These are phyloP conservation scores for Phragmatobia fuliginosa DNA, from an alignment of 2,888 invertebrate species.

Conservation along the genomic window DNA sequence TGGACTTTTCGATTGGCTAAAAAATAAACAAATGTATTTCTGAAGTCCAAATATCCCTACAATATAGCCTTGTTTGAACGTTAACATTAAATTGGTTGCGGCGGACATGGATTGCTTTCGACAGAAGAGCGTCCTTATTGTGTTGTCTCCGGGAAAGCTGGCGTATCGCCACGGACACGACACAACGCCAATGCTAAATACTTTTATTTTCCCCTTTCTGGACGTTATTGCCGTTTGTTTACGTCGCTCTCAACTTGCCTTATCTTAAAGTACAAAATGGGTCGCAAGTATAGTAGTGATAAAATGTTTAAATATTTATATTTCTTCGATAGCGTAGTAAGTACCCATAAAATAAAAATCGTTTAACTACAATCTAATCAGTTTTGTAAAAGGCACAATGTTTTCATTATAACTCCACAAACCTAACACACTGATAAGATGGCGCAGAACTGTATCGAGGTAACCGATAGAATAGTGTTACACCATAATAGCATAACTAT, in stretches of 20 bases:
- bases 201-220: conserved; percentile 68
- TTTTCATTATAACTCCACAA: conserved; percentile 15
- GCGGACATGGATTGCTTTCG: conserved; percentile 78
- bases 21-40: conserved; percentile 18
- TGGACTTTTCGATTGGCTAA: not conserved
- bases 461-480: conserved; percentile 36
- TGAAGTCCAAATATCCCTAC: conserved; percentile 23
- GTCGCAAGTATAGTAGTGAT: conserved; percentile 27
- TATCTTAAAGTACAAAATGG: conserved; percentile 52
- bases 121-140: conserved; percentile 78
- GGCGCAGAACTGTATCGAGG: conserved; percentile 38
- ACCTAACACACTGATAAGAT: conserved; percentile 18
- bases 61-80: conserved; percentile 41
- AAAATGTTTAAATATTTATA: conserved; percentile 19
- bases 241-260: conserved; percentile 59
- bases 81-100: conserved; percentile 66
- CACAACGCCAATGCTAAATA: conserved; percentile 67
- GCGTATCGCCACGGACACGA: conserved; percentile 72
- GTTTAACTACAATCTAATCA: conserved; percentile 19
- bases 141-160: conserved; percentile 76
- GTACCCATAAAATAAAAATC: conserved; percentile 7
- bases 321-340: conserved; percentile 5
- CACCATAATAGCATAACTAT: conserved; percentile 32
- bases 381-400: conserved; percentile 12
- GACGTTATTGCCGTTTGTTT: conserved; percentile 77